These are phyloP conservation scores for Anguilla pacifica DNA, from an alignment of 2,797 vertebrate species.

Conservation along the genomic window DNA sequence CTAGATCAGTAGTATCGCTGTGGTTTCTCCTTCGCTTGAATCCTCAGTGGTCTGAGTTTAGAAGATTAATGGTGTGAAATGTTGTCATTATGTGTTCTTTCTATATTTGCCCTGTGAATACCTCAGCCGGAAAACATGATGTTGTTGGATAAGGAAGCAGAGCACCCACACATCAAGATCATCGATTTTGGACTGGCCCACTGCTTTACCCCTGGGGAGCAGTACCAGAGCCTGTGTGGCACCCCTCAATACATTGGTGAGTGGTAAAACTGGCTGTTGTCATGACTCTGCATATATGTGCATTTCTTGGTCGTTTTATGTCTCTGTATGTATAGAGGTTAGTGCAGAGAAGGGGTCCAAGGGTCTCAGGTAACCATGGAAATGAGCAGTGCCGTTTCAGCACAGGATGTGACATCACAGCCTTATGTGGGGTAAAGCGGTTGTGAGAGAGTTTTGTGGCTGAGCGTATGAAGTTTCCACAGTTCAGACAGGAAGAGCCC, in stretches of 20 bases:
- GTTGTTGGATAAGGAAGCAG: constrained; percentile 54
- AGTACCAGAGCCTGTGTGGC: constrained; percentile 58
- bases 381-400: constrained; percentile 21
- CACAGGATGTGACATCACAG: constrained; percentile 36
- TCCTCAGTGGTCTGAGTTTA: neutral
- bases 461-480: constrained; percentile 14
- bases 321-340: neutral
- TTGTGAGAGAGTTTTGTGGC: constrained; percentile 7
- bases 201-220: constrained; percentile 41
- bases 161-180: constrained; percentile 59
- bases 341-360: neutral
- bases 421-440: neutral
- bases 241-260: constrained; percentile 54
- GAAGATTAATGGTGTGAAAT: neutral
- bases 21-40: neutral
- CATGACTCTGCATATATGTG: neutral
- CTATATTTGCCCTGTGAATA: neutral
- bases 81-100: too few relatives aligned
- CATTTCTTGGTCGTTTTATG: neutral
- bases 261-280: neutral
- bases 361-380: constrained; percentile 3
- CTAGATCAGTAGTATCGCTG: neutral
- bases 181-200: constrained; percentile 61
- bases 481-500: neutral
- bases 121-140: constrained; percentile 61